Percentiles rank a stretch among this genome's conserved stretches.
These are phyloP conservation scores for Toxostoma redivivum DNA, from an alignment of 2,113 vertebrate species.

Conservation along the genomic window DNA sequence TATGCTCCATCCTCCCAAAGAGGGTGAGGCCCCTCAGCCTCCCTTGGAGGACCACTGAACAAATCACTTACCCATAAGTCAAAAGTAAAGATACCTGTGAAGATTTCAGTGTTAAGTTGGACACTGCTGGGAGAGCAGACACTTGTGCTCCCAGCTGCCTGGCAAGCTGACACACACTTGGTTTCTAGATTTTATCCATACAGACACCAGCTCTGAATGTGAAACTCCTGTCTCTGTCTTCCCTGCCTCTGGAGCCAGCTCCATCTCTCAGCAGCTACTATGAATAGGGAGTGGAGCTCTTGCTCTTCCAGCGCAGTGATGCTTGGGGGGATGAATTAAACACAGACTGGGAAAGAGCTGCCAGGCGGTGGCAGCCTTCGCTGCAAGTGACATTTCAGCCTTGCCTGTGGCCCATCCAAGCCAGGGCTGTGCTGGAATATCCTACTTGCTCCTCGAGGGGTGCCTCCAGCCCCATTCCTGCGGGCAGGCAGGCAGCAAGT, in stretches of 20 bases:
- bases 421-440: neutral
- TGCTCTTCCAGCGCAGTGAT: accelerated
- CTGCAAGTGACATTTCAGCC: neutral
- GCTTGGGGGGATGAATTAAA: neutral
- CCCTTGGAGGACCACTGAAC: neutral
- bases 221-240: neutral
- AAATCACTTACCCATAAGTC: neutral
- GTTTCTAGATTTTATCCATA: neutral
- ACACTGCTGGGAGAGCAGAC: neutral
- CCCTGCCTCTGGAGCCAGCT: neutral
- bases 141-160: neutral
- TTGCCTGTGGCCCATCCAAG: neutral
- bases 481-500: neutral
- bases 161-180: neutral
- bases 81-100: neutral
- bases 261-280: neutral
- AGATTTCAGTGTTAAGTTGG: neutral
- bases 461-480: neutral
- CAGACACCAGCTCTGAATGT: neutral
- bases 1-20: neutral
- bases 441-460: neutral
- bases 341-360: neutral
- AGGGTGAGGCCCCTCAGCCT: neutral
- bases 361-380: slow-evolving; percentile 27
- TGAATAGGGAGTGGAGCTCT: accelerated